Conservation (phyloP, 2,888 invertebrate species). For the Drosophila neotestacea region DNA sequence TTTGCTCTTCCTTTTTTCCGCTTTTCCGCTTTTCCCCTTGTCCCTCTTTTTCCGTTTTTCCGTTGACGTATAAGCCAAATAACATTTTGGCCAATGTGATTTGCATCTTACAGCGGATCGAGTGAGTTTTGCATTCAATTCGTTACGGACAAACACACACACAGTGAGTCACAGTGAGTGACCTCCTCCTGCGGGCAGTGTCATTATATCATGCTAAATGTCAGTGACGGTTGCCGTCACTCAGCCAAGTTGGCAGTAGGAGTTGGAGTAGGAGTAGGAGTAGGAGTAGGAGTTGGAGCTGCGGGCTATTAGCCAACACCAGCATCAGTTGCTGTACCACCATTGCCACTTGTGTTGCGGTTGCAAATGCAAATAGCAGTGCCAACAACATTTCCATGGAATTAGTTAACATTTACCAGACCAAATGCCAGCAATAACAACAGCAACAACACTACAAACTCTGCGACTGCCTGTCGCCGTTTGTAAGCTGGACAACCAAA, state of each 20-base stretch:
- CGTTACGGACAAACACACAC: conserved; percentile 15
- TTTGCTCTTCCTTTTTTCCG: conserved; percentile 35
- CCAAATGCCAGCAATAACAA: conserved; percentile 57
- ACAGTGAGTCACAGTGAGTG: conserved; percentile 6
- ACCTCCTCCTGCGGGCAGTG: conserved; percentile 64
- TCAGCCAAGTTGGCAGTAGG: conserved; percentile 25
- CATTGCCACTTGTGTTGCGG: conserved; percentile 42
- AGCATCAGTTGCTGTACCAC: neutral
- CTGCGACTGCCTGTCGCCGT: conserved; percentile 47
- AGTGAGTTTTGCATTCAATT: conserved; percentile 50
- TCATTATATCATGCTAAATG: conserved; percentile 82
- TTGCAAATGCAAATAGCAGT: conserved; percentile 70
- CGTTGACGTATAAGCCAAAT: conserved; percentile 58
- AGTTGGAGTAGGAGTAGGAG: neutral
- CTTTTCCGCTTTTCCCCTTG: too few relatives aligned
- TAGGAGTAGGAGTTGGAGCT: conserved; percentile 21
- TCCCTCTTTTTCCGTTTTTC: neutral
- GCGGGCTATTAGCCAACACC: conserved; percentile 62
- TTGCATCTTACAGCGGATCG: conserved; percentile 73
- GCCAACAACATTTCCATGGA: conserved; percentile 76
- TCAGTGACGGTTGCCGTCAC: conserved; percentile 76
- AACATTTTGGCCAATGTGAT: conserved; percentile 68
- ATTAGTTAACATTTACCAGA: conserved; percentile 82
- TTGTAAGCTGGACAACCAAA: conserved; percentile 72
- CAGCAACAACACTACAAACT: conserved; percentile 13